phyloP scores from a whole-genome alignment of 2,888 invertebrate species.

The Dynastes maya region DNA sequence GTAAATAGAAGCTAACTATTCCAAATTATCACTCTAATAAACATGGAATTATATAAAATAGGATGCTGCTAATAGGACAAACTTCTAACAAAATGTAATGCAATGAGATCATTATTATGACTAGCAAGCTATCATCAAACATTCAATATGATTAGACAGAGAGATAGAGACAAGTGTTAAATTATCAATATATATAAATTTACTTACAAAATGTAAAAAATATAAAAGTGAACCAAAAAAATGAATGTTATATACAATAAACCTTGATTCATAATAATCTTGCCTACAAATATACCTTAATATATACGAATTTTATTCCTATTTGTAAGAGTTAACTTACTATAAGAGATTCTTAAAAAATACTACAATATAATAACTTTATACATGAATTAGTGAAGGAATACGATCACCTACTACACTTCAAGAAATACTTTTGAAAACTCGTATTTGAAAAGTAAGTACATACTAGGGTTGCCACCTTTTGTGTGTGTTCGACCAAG shows the following conservation, averaged over 20 bases:
- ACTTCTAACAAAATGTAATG: neutral
- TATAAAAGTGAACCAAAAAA: neutral
- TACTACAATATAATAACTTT: conserved; percentile 1
- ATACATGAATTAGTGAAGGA: conserved; percentile 8
- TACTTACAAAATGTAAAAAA: neutral
- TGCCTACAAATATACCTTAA: neutral
- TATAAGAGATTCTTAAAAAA: conserved; percentile 7
- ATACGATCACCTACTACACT: neutral
- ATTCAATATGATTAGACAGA: neutral
- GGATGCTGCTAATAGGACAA: neutral
- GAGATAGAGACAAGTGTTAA: too few species aligned
- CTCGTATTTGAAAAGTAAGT: neutral
- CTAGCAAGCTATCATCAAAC: neutral
- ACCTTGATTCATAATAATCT: neutral
- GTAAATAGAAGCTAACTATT: neutral
- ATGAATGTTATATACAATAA: neutral
- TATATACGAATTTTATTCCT: neutral
- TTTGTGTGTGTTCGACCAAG: too few species aligned
- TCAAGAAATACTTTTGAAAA: neutral
- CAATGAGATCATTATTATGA: conserved; percentile 6
- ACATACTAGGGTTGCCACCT: neutral
- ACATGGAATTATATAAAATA: neutral
- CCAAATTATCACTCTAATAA: neutral
- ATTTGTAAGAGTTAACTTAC: neutral
- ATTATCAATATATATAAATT: neutral